Percentiles rank a stretch among this genome's conserved stretches.
Evolutionary conservation across 2,888 invertebrate genomes (phyloP).

Genomic region (Frankliniella intonsa): DNA sequence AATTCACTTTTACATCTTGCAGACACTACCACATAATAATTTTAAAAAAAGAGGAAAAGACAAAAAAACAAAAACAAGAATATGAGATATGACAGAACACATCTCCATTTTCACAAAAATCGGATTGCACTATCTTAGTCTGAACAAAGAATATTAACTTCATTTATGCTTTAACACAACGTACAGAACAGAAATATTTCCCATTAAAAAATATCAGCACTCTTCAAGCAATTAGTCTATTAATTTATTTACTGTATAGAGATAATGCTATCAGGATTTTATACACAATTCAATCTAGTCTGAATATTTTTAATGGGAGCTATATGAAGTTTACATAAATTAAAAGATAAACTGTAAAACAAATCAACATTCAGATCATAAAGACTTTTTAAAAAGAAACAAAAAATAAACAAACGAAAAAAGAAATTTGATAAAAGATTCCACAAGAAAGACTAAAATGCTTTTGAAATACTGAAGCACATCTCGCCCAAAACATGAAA

Average conservation of each 20-base stretch:
- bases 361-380: conserved; percentile 1
- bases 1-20: not conserved
- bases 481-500: too few relatives aligned
- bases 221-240: conserved; percentile 8
- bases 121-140: not conserved
- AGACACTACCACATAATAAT: not conserved
- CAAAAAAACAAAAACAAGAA: not conserved
- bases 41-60: not conserved
- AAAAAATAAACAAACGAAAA: not conserved
- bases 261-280: not conserved
- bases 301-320: not conserved
- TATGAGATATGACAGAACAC: not conserved
- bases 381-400: not conserved
- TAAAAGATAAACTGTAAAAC: conserved; percentile 12
- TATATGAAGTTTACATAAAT: not conserved
- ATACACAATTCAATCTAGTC: not conserved
- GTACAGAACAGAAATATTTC: not conserved
- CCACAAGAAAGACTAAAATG: not conserved
- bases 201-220: conserved; percentile 17
- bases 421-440: not conserved
- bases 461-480: too few relatives aligned
- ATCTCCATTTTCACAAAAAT: not conserved
- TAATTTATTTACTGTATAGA: not conserved
- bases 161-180: not conserved
- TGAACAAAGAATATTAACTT: not conserved